Evolutionary conservation across 1,140 invertebrate species (phyloP).

Genomic region (Paraescarpia echinospica): DNA sequence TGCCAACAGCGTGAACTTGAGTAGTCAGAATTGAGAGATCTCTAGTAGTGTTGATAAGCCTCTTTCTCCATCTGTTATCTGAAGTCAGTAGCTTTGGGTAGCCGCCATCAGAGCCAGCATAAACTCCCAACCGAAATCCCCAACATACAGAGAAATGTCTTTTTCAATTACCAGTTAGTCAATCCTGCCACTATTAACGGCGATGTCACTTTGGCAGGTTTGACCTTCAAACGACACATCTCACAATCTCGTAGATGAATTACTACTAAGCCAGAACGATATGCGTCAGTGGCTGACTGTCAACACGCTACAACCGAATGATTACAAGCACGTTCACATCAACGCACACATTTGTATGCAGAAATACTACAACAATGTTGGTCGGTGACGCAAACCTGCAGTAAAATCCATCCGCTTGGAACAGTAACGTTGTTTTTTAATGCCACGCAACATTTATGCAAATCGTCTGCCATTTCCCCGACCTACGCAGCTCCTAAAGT

Average conservation of each 20-base stretch:
- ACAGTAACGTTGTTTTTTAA: background rate
- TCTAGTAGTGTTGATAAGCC: background rate
- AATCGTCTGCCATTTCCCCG: background rate
- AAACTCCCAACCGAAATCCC: background rate
- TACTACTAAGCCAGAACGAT: background rate
- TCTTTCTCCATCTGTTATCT: too few relatives aligned
- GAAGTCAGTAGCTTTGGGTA: too few relatives aligned
- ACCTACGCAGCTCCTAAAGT: background rate
- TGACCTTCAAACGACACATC: background rate
- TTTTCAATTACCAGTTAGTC: background rate
- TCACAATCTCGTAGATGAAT: background rate
- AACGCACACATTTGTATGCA: background rate
- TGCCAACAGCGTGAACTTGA: background rate
- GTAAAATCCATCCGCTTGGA: background rate
- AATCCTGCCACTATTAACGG: background rate
- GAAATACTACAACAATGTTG: background rate
- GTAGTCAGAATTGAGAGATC: background rate
- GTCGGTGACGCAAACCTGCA: background rate
- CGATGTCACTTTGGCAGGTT: background rate
- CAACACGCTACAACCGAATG: background rate
- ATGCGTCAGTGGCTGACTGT: background rate
- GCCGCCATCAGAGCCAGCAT: background rate
- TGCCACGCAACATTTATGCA: background rate
- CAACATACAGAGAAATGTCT: background rate
- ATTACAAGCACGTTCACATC: background rate